Conservation (phyloP, 2,797 vertebrate species). For the Thaleichthys pacificus region DNA sequence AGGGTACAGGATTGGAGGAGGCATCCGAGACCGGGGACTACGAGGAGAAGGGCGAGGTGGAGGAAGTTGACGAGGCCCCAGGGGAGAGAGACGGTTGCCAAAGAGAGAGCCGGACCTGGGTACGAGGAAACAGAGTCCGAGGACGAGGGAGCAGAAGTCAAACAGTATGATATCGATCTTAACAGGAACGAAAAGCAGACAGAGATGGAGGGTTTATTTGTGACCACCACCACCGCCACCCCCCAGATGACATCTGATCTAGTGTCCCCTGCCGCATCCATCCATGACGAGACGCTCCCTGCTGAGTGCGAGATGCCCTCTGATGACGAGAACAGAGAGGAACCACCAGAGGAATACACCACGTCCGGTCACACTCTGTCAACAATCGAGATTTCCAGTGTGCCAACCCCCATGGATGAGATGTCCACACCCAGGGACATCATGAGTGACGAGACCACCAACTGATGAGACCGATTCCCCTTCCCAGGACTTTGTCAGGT, state of each 20-base stretch:
- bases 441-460: constrained; percentile 89
- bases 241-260: constrained; percentile 77
- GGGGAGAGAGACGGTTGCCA: constrained; percentile 33
- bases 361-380: constrained; percentile 90
- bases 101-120: constrained; percentile 32
- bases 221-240: constrained; percentile 61
- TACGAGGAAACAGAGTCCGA: constrained; percentile 59
- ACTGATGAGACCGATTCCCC: constrained; percentile 86
- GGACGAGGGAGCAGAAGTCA: constrained; percentile 70
- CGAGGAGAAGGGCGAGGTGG: constrained; percentile 91
- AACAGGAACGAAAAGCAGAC: constrained; percentile 32
- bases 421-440: constrained; percentile 92
- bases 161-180: constrained; percentile 67
- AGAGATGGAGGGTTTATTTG: constrained; percentile 64
- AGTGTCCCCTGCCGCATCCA: constrained; percentile 82
- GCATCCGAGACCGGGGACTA: constrained; percentile 87
- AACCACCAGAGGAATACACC: constrained; percentile 87
- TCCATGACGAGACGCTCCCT: constrained; percentile 86
- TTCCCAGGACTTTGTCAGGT: constrained; percentile 82
- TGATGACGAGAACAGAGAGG: constrained; percentile 89
- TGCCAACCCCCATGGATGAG: constrained; percentile 91
- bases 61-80: constrained; percentile 84
- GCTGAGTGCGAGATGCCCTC: constrained; percentile 86
- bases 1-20: constrained; percentile 91
- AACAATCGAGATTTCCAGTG: constrained; percentile 91